Percentiles rank a stretch among this genome's conserved stretches.
phyloP scores from a whole-genome alignment of 2,797 vertebrate genomes.

The Austrolebias charrua region DNA sequence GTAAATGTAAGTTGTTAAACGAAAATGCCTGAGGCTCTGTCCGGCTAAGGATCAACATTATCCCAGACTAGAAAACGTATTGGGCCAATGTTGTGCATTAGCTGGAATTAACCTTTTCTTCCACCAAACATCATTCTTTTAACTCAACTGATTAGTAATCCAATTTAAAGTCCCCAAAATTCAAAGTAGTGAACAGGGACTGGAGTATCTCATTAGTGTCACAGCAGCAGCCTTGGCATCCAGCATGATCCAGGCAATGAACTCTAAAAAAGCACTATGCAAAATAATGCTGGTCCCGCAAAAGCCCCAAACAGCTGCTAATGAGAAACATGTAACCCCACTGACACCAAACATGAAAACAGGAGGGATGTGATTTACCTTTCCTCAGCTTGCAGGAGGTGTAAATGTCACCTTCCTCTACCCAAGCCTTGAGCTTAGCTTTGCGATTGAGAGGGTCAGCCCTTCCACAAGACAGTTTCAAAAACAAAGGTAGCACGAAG shows the following conservation, averaged over 20 bases:
- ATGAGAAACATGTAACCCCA: slow-evolving; percentile 70
- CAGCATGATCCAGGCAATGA: slow-evolving; percentile 82
- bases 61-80: slow-evolving; percentile 56
- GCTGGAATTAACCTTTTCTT: slow-evolving; percentile 73
- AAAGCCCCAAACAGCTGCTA: slow-evolving; percentile 62
- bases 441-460: slow-evolving; percentile 73
- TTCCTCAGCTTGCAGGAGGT: slow-evolving; percentile 75
- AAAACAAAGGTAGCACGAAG: slow-evolving; percentile 67
- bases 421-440: slow-evolving; percentile 75
- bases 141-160: slow-evolving; percentile 63
- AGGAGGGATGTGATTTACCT: slow-evolving; percentile 81
- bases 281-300: slow-evolving; percentile 68
- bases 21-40: slow-evolving; percentile 74
- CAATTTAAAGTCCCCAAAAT: slow-evolving; percentile 69
- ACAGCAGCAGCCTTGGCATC: slow-evolving; percentile 80
- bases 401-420: slow-evolving; percentile 79
- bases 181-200: slow-evolving; percentile 62
- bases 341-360: slow-evolving; percentile 74
- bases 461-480: slow-evolving; percentile 66
- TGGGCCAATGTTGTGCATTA: slow-evolving; percentile 69
- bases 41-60: slow-evolving; percentile 72
- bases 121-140: slow-evolving; percentile 73
- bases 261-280: slow-evolving; percentile 78
- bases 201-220: slow-evolving; percentile 67
- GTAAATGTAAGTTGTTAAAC: slow-evolving; percentile 41